Evolutionary conservation across 2,888 invertebrate species (phyloP).

Genomic region (Saturnia pavonia): DNA sequence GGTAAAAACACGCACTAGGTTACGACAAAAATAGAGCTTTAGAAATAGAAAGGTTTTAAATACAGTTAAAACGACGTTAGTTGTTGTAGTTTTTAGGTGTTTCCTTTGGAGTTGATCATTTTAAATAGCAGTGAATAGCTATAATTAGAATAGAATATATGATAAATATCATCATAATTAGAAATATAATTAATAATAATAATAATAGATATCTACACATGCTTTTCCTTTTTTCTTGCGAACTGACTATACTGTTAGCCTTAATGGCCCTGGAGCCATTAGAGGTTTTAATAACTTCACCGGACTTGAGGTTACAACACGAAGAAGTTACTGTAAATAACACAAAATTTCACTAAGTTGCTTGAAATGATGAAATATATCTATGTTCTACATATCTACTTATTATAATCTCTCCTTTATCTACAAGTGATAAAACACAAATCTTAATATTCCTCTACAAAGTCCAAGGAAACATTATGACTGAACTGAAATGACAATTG

Average conservation of each 20-base stretch:
- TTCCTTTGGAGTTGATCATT: neutral
- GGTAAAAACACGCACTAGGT: no score
- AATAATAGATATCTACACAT: no score
- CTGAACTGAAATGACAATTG: neutral
- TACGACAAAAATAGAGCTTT: neutral
- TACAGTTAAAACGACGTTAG: neutral
- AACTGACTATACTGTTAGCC: no score
- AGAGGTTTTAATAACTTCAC: no score
- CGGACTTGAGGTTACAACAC: no score
- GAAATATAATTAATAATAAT: no score
- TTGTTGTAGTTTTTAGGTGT: neutral
- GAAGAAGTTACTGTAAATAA: no score
- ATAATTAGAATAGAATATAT: no score
- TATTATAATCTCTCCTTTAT: neutral
- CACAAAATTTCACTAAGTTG: neutral
- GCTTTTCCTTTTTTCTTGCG: no score
- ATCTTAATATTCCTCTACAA: neutral
- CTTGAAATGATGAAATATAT: neutral
- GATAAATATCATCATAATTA: no score
- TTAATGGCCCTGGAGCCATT: no score
- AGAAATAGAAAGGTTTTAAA: neutral
- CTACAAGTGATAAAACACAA: neutral
- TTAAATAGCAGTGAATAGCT: neutral
- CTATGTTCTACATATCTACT: neutral
- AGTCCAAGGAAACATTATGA: neutral